Evolutionary conservation across 1,140 invertebrate genomes (phyloP).

Genomic region (Pseudomyrmex dendroicus): DNA sequence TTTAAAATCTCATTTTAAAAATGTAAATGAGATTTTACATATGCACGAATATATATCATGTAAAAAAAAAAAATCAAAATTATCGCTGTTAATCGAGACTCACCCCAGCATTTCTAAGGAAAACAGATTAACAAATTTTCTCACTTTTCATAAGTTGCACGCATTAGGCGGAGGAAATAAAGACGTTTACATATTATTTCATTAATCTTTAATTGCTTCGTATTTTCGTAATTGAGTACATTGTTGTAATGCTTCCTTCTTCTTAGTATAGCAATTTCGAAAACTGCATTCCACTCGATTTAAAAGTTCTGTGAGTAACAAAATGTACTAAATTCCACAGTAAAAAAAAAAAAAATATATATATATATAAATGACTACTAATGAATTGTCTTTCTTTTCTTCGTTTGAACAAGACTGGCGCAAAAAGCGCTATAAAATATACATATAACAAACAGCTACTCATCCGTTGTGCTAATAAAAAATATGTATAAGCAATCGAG

Average conservation of each 20-base stretch:
- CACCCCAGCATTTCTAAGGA: no score
- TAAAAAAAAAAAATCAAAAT: no score
- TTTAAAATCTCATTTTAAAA: no score
- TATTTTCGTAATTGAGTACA: constrained; percentile 69
- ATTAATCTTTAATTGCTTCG: constrained; percentile 69
- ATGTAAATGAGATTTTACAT: no score
- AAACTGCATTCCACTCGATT: constrained; percentile 57
- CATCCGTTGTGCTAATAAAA: constrained; percentile 70
- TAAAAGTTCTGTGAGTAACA: constrained; percentile 59
- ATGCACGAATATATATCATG: no score
- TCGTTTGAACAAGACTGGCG: constrained; percentile 48
- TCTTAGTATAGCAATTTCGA: constrained; percentile 30
- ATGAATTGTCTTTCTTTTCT: constrained; percentile 44
- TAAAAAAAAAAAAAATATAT: constrained; percentile 75
- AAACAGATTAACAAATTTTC: no score
- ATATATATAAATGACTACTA: constrained; percentile 71
- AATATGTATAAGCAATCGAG: constrained; percentile 74
- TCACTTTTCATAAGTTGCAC: neutral
- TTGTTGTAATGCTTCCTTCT: constrained; percentile 60
- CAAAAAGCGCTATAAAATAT: constrained; percentile 42
- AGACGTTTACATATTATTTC: constrained; percentile 38
- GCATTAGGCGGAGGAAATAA: constrained; percentile 22
- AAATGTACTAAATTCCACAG: constrained; percentile 64
- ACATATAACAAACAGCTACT: constrained; percentile 69
- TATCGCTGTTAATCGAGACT: no score